Evolutionary conservation across 2,113 vertebrate genomes (phyloP).

Genomic region (Lepus americanus): DNA sequence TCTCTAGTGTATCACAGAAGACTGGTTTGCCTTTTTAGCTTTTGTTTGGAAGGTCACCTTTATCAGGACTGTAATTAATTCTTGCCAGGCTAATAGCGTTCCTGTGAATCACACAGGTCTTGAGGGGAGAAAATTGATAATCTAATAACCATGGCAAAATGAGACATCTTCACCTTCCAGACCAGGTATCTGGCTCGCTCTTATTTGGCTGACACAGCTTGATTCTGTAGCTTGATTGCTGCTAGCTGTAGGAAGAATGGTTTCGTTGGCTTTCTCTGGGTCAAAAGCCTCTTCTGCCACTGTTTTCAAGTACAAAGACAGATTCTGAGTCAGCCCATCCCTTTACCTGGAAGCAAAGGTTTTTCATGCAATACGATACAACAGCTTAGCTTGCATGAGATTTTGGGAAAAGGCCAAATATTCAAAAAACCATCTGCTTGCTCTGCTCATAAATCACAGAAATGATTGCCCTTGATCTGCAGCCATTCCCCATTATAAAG

Average conservation of each 20-base stretch:
- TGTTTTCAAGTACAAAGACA: conserved; percentile 66
- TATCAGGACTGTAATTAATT: conserved; percentile 73
- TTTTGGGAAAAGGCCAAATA: conserved; percentile 83
- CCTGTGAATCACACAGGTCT: conserved; percentile 67
- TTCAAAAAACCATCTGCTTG: conserved; percentile 83
- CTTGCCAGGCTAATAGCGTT: conserved; percentile 78
- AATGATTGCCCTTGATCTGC: conserved; percentile 84
- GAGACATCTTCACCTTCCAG: conserved; percentile 66
- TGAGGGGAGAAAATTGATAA: conserved; percentile 77
- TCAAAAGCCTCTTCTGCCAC: conserved; percentile 29
- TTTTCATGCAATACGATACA: conserved; percentile 71
- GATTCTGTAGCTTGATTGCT: conserved; percentile 18
- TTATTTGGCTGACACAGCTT: conserved; percentile 34
- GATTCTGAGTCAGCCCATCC: conserved; percentile 35
- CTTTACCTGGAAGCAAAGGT: conserved; percentile 53
- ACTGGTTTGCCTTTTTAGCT: conserved; percentile 48
- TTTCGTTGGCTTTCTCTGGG: conserved; percentile 24
- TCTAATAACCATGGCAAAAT: conserved; percentile 76
- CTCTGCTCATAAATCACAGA: conserved; percentile 80
- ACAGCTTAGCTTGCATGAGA: conserved; percentile 77
- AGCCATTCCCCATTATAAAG: conserved; percentile 78
- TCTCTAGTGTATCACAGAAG: background rate
- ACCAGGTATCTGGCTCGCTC: conserved; percentile 33
- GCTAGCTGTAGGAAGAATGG: background rate
- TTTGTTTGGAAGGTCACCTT: conserved; percentile 77